phyloP scores from a whole-genome alignment of 2,888 invertebrate species.

The Dichetophora obliterata region DNA sequence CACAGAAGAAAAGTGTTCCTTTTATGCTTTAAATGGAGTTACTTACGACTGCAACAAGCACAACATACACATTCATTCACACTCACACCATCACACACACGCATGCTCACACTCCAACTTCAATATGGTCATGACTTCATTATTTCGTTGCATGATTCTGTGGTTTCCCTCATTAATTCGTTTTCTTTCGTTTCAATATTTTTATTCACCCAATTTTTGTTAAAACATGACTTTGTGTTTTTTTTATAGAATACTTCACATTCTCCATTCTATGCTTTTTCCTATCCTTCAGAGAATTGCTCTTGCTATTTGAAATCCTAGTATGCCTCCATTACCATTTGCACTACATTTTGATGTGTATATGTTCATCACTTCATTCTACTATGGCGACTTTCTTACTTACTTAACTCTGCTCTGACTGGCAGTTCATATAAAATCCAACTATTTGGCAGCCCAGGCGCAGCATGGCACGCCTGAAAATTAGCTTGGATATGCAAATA shows the following conservation, averaged over 20 bases:
- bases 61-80: conserved; percentile 46
- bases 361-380: no score
- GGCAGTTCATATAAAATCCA: background rate
- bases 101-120: conserved; percentile 15
- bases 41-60: conserved; percentile 16
- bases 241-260: background rate
- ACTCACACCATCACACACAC: conserved; percentile 14
- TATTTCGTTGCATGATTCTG: conserved; percentile 34
- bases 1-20: conserved; percentile 24
- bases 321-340: no score
- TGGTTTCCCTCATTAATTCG: conserved; percentile 27
- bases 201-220: background rate
- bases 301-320: no score
- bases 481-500: background rate
- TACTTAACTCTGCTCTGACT: no score
- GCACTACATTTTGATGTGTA: no score
- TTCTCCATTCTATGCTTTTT: background rate
- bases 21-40: conserved; percentile 38
- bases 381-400: no score
- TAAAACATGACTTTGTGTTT: background rate
- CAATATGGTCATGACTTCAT: conserved; percentile 25
- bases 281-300: background rate
- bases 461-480: background rate
- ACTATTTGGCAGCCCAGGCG: background rate
- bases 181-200: background rate